These are phyloP conservation scores for Microplitis mediator DNA, from an alignment of 1,140 invertebrate genomes.

Conservation along the genomic window DNA sequence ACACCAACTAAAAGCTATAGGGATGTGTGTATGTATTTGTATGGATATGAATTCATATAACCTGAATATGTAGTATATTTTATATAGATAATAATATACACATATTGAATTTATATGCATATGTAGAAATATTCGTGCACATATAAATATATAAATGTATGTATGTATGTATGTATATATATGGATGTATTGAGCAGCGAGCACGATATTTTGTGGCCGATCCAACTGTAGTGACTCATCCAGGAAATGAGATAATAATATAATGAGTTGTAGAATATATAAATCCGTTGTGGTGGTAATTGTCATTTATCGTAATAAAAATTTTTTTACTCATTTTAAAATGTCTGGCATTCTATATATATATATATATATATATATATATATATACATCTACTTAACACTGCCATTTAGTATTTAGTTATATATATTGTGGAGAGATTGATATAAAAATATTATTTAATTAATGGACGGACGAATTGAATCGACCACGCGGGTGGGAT, in stretches of 20 bases:
- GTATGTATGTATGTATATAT: neutral
- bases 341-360: neutral
- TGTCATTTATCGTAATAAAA: constrained; percentile 22
- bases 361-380: constrained; percentile 2
- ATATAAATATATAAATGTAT: neutral
- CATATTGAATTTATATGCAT: neutral
- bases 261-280: constrained; percentile 24
- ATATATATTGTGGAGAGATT: too few relatives aligned
- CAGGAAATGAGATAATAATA: constrained; percentile 35
- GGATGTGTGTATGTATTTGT: constrained; percentile 6
- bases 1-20: constrained; percentile 16
- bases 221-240: constrained; percentile 26
- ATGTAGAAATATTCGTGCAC: neutral
- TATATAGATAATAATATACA: neutral
- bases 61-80: too few relatives aligned
- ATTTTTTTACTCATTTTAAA: neutral
- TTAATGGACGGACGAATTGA: neutral
- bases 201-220: neutral
- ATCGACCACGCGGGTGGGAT: neutral
- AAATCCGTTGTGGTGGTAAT: neutral
- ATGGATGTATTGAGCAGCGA: constrained; percentile 4
- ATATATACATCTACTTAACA: constrained; percentile 8
- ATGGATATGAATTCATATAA: neutral
- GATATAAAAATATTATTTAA: neutral
- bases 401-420: neutral